Percentiles rank a stretch among this genome's conserved stretches.
Conservation (phyloP, 64 coral and sea anemone genomes). For the Cladopsammia gracilis region DNA sequence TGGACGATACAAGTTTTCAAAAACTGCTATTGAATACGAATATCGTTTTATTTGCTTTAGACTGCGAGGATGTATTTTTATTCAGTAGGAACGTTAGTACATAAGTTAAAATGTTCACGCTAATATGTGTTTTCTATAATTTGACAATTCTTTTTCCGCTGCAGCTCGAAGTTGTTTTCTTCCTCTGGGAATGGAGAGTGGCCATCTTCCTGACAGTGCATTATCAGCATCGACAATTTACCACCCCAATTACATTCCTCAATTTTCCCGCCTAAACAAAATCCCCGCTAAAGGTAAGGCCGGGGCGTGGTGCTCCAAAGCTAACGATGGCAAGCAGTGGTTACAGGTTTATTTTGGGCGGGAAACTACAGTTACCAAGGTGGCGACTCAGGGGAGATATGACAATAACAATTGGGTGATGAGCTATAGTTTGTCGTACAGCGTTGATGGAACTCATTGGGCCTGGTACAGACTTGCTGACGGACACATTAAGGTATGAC, state of each 20-base stretch:
- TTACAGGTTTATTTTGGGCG: slow-evolving; percentile 18
- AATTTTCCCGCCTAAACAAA: slow-evolving; percentile 16
- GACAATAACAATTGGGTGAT: not conserved
- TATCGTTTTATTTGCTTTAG: no score
- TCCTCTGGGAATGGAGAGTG: slow-evolving; percentile 39
- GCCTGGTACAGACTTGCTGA: slow-evolving; percentile 24
- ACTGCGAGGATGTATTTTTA: no score
- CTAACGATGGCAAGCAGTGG: slow-evolving; percentile 25
- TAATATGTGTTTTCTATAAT: not conserved
- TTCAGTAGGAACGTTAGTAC: no score
- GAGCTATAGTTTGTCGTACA: slow-evolving; percentile 51
- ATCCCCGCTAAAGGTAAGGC: not conserved
- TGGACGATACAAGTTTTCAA: no score
- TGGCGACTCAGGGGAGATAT: slow-evolving; percentile 60
- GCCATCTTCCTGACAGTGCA: slow-evolving; percentile 4
- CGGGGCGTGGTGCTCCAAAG: slow-evolving; percentile 16
- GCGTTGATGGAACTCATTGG: slow-evolving; percentile 35
- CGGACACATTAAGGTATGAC: slow-evolving; percentile 52
- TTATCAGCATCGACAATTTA: not conserved
- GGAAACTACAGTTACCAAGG: not conserved
- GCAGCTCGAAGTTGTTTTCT: slow-evolving; percentile 33
- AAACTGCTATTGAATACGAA: no score
- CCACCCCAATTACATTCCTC: not conserved
- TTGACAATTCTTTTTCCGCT: not conserved
- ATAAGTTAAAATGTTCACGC: no score